phyloP scores from a whole-genome alignment of 2,113 vertebrate genomes.

The Onychostoma macrolepis region DNA sequence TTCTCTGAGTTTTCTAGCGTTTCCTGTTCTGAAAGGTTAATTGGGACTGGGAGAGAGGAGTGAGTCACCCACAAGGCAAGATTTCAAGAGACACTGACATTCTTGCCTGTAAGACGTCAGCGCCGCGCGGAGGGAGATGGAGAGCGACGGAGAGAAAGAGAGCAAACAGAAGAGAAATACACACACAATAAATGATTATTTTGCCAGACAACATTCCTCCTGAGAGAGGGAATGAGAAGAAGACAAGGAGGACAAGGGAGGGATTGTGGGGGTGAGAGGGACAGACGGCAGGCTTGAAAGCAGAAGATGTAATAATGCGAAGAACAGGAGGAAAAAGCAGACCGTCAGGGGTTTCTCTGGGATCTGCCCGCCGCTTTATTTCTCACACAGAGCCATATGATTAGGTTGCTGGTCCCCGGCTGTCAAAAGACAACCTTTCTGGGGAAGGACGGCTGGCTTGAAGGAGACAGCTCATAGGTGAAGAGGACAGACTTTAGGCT shows the following conservation, averaged over 20 bases:
- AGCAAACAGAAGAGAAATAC: slow-evolving; percentile 26
- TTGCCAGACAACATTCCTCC: slow-evolving; percentile 44
- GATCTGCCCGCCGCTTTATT: slow-evolving; percentile 19
- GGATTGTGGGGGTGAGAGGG: slow-evolving; percentile 10
- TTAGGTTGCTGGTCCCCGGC: slow-evolving; percentile 10
- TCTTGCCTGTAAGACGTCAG: slow-evolving; percentile 41
- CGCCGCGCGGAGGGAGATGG: neutral
- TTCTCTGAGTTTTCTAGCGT: slow-evolving; percentile 33
- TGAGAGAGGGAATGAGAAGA: slow-evolving; percentile 31
- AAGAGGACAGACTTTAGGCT: slow-evolving; percentile 7
- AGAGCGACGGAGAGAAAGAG: slow-evolving; percentile 8
- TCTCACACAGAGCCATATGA: slow-evolving; percentile 26
- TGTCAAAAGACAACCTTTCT: slow-evolving; percentile 20
- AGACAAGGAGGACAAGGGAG: slow-evolving; percentile 18
- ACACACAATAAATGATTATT: slow-evolving; percentile 47
- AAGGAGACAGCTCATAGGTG: slow-evolving; percentile 32
- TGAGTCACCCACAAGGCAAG: slow-evolving; percentile 51
- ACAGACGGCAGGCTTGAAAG: slow-evolving; percentile 12
- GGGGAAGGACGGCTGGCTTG: slow-evolving; percentile 18
- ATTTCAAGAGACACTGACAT: slow-evolving; percentile 53
- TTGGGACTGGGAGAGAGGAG: slow-evolving; percentile 48
- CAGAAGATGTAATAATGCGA: slow-evolving; percentile 37
- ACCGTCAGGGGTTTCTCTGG: slow-evolving; percentile 29
- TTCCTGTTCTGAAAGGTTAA: slow-evolving; percentile 60
- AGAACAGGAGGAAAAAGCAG: slow-evolving; percentile 23